These are phyloP conservation scores for Caenorhabditis parvicauda DNA, from an alignment of 2,888 invertebrate genomes.

Conservation along the genomic window DNA sequence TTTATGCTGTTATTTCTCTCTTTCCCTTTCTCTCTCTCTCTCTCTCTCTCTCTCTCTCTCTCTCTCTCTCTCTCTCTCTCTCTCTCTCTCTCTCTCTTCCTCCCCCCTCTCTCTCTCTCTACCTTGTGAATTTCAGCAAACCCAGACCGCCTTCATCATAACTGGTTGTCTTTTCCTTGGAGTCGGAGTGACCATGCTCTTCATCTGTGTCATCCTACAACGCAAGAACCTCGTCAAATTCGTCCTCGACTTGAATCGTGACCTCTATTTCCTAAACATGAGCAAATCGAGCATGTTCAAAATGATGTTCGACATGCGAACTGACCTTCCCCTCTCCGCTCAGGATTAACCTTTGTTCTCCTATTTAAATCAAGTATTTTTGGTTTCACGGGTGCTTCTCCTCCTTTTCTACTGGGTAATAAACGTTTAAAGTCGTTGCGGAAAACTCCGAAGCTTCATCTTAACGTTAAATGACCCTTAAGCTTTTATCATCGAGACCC, in stretches of 20 bases:
- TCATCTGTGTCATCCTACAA: conserved; percentile 55
- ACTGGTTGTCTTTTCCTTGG: conserved; percentile 54
- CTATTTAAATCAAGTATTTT: background rate
- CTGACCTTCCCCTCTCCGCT: conserved; percentile 30
- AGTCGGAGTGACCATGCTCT: conserved; percentile 50
- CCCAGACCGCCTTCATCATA: conserved; percentile 45
- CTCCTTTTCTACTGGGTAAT: no score
- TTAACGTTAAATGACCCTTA: no score
- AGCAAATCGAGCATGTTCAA: conserved; percentile 49
- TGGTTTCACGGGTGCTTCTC: no score
- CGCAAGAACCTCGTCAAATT: conserved; percentile 59
- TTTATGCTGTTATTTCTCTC: conserved; percentile 4
- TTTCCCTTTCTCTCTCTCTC: conserved; percentile 12
- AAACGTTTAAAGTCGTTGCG: no score
- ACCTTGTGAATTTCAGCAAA: conserved; percentile 45
- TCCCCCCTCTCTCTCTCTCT: conserved; percentile 14
- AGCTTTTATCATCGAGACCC: no score
- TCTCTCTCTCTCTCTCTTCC: conserved; percentile 6
- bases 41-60: conserved; percentile 9
- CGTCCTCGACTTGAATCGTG: conserved; percentile 54
- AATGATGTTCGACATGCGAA: conserved; percentile 47
- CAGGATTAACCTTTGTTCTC: background rate
- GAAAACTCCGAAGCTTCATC: no score
- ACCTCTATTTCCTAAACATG: conserved; percentile 54
- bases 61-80: conserved; percentile 8